A percentile compares a stretch with the other conserved stretches of the same genome.
phyloP scores from a whole-genome alignment of 2,113 vertebrate species.

The Bungarus multicinctus region DNA sequence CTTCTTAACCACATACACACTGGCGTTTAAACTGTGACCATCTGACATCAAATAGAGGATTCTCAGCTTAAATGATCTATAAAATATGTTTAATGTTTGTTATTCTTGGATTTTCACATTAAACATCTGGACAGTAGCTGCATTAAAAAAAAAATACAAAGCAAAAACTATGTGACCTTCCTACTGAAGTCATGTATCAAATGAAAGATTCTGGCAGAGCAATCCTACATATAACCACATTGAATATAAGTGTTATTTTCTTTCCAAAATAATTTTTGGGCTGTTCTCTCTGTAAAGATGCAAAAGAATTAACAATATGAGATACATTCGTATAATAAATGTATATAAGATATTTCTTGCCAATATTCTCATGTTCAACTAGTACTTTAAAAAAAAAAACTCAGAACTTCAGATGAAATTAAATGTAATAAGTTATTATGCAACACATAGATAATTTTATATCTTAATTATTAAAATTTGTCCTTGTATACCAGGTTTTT shows the following conservation, averaged over 20 bases:
- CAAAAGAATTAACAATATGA: not conserved
- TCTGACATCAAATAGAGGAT: not conserved
- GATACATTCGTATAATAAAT: not conserved
- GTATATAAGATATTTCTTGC: not conserved
- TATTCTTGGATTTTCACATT: not conserved
- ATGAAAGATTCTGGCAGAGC: not conserved
- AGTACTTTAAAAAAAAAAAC: not conserved
- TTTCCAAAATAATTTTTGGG: not conserved
- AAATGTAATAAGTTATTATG: constrained; percentile 30
- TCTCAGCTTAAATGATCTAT: not conserved
- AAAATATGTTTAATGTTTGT: not conserved
- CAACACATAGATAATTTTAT: constrained; percentile 35
- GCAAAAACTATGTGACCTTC: not conserved
- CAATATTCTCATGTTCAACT: not conserved
- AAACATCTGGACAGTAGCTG: not conserved
- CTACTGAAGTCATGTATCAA: not conserved
- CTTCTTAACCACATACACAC: not conserved
- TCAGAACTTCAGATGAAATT: not conserved
- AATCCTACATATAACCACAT: not conserved
- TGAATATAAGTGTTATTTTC: not conserved
- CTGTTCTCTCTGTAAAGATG: not conserved
- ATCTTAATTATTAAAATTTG: constrained; percentile 63
- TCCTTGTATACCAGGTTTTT: constrained; percentile 51
- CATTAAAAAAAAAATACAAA: not conserved
- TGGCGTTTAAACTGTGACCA: not conserved